A percentile compares a stretch with the other conserved stretches of the same genome.
Evolutionary conservation across 2,797 vertebrate genomes (phyloP).

Genomic region (Limosa lapponica): DNA sequence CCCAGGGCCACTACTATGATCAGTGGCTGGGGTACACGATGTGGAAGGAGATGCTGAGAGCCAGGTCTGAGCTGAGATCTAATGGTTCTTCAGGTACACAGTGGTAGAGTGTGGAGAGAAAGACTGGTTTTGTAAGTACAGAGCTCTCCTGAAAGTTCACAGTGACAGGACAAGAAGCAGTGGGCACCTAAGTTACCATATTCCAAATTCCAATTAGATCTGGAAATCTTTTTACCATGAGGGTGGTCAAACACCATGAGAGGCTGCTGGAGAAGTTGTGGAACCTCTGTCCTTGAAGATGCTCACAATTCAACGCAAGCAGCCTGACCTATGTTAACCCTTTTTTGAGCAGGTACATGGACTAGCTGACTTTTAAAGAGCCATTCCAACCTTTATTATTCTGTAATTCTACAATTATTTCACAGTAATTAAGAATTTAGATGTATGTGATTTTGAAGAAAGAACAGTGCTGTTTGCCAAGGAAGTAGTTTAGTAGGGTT

Average conservation of each 20-base stretch:
- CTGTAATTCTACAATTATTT: background rate
- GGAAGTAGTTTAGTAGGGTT: background rate
- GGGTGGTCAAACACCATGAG: background rate
- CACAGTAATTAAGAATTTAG: background rate
- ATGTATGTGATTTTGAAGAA: background rate
- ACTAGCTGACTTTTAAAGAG: background rate
- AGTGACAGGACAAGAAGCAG: background rate
- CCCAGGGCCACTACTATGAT: background rate
- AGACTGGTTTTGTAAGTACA: background rate
- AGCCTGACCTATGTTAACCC: background rate
- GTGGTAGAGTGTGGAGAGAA: accelerated
- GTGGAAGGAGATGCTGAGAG: background rate
- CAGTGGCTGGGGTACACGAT: background rate
- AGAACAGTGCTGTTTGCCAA: background rate
- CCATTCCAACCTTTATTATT: background rate
- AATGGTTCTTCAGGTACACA: background rate
- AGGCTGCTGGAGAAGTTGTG: background rate
- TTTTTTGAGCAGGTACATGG: background rate
- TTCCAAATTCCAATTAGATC: background rate
- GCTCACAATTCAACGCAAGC: background rate
- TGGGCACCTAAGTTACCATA: background rate
- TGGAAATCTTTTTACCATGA: background rate
- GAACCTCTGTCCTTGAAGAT: background rate
- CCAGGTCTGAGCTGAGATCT: background rate
- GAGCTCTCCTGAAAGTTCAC: background rate